A percentile compares a stretch with the other conserved stretches of the same genome.
Evolutionary conservation across 2,113 vertebrate genomes (phyloP).

Genomic region (Malurus alboscapulatus): DNA sequence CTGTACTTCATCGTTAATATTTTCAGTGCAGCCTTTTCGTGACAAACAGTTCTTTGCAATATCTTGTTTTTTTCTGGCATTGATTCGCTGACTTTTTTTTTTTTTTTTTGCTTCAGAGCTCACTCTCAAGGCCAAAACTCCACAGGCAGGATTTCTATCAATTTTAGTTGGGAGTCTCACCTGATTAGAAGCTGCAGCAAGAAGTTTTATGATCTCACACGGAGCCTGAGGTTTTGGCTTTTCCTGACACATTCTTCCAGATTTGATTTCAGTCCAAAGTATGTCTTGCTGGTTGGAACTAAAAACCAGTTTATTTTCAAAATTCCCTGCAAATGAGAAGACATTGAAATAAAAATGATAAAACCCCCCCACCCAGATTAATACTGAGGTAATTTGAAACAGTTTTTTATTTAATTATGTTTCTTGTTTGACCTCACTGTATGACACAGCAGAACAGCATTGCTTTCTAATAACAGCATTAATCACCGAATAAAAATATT

Average conservation of each 20-base stretch:
- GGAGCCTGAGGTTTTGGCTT: background rate
- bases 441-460: background rate
- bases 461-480: background rate
- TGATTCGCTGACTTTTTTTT: background rate
- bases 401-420: background rate
- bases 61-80: background rate
- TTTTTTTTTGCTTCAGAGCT: background rate
- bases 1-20: background rate
- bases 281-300: background rate
- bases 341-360: background rate
- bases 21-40: background rate
- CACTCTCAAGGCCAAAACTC: background rate
- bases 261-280: background rate
- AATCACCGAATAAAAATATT: background rate
- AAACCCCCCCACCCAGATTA: background rate
- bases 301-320: background rate
- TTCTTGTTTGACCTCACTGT: background rate
- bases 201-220: background rate
- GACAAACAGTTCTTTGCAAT: background rate
- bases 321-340: background rate
- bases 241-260: background rate
- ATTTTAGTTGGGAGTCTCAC: background rate
- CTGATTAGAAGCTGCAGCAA: conserved; percentile 4
- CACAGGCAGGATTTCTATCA: background rate
- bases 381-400: background rate